Base-by-base conservation (phyloP, 2,888 invertebrate species). In the Dexiosoma caninum region DNA sequence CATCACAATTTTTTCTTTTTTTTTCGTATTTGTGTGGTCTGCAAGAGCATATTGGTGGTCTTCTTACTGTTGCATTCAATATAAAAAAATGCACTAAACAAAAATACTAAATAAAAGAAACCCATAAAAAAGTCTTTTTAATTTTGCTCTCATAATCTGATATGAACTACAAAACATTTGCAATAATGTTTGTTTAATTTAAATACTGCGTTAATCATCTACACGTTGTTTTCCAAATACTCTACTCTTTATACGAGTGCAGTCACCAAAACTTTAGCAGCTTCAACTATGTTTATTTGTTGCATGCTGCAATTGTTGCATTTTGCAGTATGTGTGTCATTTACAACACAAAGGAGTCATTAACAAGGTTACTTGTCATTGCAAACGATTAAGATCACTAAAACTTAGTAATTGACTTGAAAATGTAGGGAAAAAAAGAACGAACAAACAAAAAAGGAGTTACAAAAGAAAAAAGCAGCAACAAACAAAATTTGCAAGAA, bases 291-390 rank as follows among this genome's bases (percentile, higher is more conserved):
- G 21, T 32, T 30, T 67, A 14, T 59, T 70, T 49, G 57, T 55
- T 62, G 44, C 37, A 42, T 72, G 72, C 62, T 19, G 42, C 44
- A 44, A 35, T 23, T 44, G 62, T 37, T 35, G 30, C 12, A 30
- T 46, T 42, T 57, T 30, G 40, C 53, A 32, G 62, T 74, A 67
- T 69, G 74, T 74, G 67, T 78, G 72, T 74, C 72, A 77, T 69
- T 77, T 81, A 69, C 72, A 77, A 67, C 77, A 69, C 81, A 62
- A 81, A 74, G 81, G 77, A 77, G 81, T 69, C 81, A 81, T 81
- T 81, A 81, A 81, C 81, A 81, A 81, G 81, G 81, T 77, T 81
- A 81, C 81, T 81, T 81, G 81, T 81, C 81, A 81, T 77, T 72
- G 62, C 57, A 67, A 78, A 77, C 57, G 81, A 81, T 81, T 81